Evolutionary conservation across 2,797 vertebrate genomes (phyloP).

Genomic region (Natrix natrix): DNA sequence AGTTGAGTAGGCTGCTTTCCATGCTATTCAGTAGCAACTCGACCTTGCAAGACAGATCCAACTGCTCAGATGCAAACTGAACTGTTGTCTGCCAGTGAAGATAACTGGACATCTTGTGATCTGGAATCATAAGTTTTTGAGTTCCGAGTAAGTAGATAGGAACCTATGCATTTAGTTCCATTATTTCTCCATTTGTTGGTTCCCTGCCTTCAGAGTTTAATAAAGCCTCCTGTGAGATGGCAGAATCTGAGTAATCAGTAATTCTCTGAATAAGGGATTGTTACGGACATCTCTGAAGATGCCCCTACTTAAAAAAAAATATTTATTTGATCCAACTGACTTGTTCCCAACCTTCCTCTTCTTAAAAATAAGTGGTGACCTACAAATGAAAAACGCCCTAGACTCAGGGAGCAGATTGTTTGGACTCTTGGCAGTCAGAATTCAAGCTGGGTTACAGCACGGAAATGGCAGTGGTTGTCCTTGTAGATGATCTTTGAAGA

Average conservation of each 20-base stretch:
- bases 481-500: neutral
- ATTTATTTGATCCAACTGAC: neutral
- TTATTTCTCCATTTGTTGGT: neutral
- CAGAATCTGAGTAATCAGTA: neutral
- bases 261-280: neutral
- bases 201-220: neutral
- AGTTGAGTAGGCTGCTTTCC: neutral
- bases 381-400: neutral
- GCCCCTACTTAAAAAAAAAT: neutral
- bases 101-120: neutral
- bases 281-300: neutral
- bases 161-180: neutral
- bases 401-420: neutral
- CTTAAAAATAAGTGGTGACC: neutral
- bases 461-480: neutral
- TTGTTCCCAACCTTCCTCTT: neutral
- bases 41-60: neutral
- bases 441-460: neutral
- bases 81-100: neutral
- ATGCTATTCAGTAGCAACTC: neutral
- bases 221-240: neutral
- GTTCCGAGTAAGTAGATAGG: neutral
- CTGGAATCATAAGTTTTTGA: neutral
- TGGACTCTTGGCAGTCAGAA: neutral
- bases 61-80: neutral